Conservation (phyloP, 2,797 vertebrate species). For the Podarcis siculus region DNA sequence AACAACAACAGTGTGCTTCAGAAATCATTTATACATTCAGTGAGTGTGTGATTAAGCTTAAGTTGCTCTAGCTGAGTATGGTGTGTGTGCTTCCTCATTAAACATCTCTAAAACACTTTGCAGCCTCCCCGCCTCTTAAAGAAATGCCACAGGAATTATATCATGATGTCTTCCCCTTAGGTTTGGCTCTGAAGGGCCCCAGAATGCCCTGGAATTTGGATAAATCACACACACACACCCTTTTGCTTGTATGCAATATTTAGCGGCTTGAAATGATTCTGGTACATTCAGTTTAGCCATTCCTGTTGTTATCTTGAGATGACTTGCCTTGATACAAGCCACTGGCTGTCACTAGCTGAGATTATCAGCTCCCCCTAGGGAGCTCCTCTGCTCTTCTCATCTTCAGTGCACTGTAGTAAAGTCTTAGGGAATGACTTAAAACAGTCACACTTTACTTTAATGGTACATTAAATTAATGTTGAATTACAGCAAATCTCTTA, state of each 20-base stretch:
- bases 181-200: not conserved
- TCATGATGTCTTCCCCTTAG: too few relatives aligned
- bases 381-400: slow-evolving; percentile 29
- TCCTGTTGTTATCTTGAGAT: not conserved
- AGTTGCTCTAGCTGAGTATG: too few relatives aligned
- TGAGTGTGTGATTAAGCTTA: too few relatives aligned
- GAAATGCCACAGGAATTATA: too few relatives aligned
- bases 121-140: too few relatives aligned
- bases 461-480: slow-evolving; percentile 56
- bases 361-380: slow-evolving; percentile 34
- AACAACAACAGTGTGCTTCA: too few relatives aligned
- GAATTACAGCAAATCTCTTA: slow-evolving; percentile 34
- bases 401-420: slow-evolving; percentile 34
- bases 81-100: too few relatives aligned
- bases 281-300: not conserved
- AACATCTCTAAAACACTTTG: too few relatives aligned
- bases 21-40: too few relatives aligned
- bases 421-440: slow-evolving; percentile 33
- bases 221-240: not conserved
- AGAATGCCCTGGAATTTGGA: slow-evolving; percentile 2
- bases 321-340: not conserved
- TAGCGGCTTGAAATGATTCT: not conserved
- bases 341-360: not conserved
- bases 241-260: slow-evolving; percentile 23
- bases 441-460: slow-evolving; percentile 45